These are phyloP conservation scores for Branchipolynoe longqiensis DNA, from an alignment of 2,888 invertebrate species.

Conservation along the genomic window DNA sequence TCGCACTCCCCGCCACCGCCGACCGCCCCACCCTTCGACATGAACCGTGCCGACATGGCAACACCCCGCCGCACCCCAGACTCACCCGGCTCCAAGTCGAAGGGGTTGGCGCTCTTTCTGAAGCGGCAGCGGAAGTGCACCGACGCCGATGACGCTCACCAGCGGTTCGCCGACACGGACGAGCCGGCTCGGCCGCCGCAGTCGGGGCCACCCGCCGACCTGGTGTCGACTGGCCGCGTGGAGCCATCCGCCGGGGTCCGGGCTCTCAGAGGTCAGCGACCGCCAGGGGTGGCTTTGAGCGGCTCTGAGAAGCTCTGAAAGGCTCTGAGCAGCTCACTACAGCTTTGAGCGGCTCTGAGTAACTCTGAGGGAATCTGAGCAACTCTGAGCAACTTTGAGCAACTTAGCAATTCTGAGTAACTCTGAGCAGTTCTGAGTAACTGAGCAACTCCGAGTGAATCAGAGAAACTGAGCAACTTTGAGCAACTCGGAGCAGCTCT, in stretches of 20 bases:
- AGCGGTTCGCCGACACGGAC: slow-evolving; percentile 34
- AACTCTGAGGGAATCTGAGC: too few relatives aligned
- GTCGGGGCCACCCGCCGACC: slow-evolving; percentile 43
- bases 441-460: too few relatives aligned
- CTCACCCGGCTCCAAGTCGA: slow-evolving; percentile 52
- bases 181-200: slow-evolving; percentile 3
- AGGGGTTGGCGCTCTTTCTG: slow-evolving; percentile 48
- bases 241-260: slow-evolving; percentile 3
- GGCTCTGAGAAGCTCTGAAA: not conserved
- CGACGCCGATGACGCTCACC: slow-evolving; percentile 32
- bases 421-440: too few relatives aligned
- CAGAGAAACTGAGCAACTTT: too few relatives aligned
- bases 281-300: not conserved
- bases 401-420: too few relatives aligned
- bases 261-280: slow-evolving; percentile 40
- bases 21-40: not conserved
- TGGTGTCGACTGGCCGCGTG: slow-evolving; percentile 11
- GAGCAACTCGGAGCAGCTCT: too few relatives aligned
- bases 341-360: not conserved
- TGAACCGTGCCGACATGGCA: slow-evolving; percentile 9
- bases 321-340: too few relatives aligned
- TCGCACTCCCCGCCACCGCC: not conserved
- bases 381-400: too few relatives aligned
- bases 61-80: slow-evolving; percentile 16
- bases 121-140: slow-evolving; percentile 49